These are phyloP conservation scores for Brenthis ino DNA, from an alignment of 2,888 invertebrate species.

Conservation along the genomic window DNA sequence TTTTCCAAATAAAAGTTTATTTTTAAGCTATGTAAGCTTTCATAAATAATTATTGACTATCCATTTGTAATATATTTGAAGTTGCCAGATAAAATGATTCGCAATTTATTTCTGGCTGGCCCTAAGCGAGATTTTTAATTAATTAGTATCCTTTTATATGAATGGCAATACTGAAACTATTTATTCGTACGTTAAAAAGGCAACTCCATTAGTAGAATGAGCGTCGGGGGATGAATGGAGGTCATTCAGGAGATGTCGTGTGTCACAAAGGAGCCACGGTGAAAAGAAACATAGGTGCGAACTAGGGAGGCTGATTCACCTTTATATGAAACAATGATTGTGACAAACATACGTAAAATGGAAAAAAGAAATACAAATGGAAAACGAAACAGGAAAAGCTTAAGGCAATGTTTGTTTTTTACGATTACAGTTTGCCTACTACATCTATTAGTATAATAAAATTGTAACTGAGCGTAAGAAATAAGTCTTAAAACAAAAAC, in stretches of 20 bases:
- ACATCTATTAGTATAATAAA: too few relatives aligned
- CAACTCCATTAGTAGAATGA: constrained; percentile 79
- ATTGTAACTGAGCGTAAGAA: too few relatives aligned
- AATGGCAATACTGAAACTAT: constrained; percentile 56
- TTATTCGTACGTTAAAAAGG: constrained; percentile 73
- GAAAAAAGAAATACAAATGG: constrained; percentile 21
- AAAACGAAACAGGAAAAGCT: background rate
- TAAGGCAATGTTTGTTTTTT: background rate
- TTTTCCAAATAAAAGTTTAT: background rate
- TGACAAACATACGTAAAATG: constrained; percentile 33
- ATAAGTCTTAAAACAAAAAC: too few relatives aligned
- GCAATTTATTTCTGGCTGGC: constrained; percentile 22
- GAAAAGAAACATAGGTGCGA: constrained; percentile 47
- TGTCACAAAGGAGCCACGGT: constrained; percentile 57
- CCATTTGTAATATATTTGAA: background rate
- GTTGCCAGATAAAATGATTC: constrained; percentile 36
- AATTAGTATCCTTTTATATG: constrained; percentile 60
- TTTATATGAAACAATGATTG: constrained; percentile 38
- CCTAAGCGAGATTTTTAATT: constrained; percentile 54
- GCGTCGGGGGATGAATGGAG: constrained; percentile 67
- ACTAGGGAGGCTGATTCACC: constrained; percentile 35
- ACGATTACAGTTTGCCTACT: background rate
- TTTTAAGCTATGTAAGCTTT: background rate
- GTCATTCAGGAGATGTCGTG: constrained; percentile 69
- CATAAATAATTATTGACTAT: background rate